phyloP scores from a whole-genome alignment of 1,140 invertebrate genomes.

The Drosophila littoralis region DNA sequence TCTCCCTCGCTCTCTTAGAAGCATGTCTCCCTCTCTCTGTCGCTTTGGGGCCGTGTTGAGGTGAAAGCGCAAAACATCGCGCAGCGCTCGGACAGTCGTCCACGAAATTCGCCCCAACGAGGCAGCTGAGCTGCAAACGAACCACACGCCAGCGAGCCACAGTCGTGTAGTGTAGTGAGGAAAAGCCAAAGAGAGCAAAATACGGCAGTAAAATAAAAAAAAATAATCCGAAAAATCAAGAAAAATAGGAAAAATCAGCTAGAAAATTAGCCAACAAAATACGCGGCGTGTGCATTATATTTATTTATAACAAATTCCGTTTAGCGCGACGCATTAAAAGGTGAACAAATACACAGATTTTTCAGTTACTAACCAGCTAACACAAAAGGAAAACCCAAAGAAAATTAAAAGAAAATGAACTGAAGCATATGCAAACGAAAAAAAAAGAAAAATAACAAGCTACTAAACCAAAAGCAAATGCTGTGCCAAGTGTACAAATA shows the following conservation, averaged over 20 bases:
- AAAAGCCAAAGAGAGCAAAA: conserved; percentile 64
- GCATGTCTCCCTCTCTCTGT: not conserved
- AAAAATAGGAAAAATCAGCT: conserved; percentile 39
- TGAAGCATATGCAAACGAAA: conserved; percentile 23
- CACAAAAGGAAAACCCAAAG: conserved; percentile 1
- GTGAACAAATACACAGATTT: conserved; percentile 35
- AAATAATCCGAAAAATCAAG: conserved; percentile 30
- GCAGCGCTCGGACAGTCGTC: conserved; percentile 57
- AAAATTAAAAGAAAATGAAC: conserved; percentile 13
- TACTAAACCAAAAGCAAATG: conserved; percentile 63
- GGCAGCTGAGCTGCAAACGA: conserved; percentile 56
- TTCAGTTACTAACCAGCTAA: conserved; percentile 28
- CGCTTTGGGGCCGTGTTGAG: conserved; percentile 17
- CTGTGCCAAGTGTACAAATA: conserved; percentile 71
- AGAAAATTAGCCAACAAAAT: conserved; percentile 43
- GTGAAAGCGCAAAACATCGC: conserved; percentile 54
- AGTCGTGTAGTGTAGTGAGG: conserved; percentile 59
- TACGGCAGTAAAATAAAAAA: conserved; percentile 22
- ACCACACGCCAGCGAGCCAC: conserved; percentile 32
- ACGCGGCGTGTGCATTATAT: conserved; percentile 39
- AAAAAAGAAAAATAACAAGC: conserved; percentile 15
- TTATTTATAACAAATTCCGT: conserved; percentile 49
- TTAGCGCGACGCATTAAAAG: conserved; percentile 55
- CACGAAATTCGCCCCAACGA: conserved; percentile 74
- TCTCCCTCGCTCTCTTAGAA: conserved; percentile 8